Percentiles rank a stretch among this genome's conserved stretches.
These are phyloP conservation scores for Myoxocephalus aenaeus DNA, from an alignment of 2,797 vertebrate species.

Conservation along the genomic window DNA sequence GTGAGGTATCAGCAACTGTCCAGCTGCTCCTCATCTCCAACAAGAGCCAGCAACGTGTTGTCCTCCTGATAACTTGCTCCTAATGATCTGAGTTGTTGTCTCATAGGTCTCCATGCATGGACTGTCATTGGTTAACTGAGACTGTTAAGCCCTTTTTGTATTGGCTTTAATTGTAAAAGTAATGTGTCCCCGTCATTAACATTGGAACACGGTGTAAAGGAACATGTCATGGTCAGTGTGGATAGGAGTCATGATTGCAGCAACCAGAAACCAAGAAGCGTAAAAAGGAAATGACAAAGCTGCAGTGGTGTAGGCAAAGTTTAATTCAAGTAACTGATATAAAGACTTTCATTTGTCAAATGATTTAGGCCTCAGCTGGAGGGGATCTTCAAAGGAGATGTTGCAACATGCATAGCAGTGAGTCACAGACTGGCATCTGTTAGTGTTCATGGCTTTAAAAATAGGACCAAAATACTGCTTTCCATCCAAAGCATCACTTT, in stretches of 20 bases:
- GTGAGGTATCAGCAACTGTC: too few species aligned
- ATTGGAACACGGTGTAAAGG: too few species aligned
- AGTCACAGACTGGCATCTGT: constrained; percentile 8
- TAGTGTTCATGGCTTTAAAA: background rate
- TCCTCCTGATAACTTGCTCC: too few species aligned
- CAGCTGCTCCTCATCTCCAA: background rate
- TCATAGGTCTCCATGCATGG: too few species aligned
- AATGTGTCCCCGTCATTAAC: too few species aligned
- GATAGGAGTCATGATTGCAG: too few species aligned
- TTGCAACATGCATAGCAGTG: background rate
- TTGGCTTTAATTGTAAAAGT: background rate
- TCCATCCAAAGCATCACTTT: background rate
- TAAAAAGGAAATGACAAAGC: background rate
- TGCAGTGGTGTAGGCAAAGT: background rate
- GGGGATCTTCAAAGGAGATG: background rate
- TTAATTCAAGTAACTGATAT: background rate
- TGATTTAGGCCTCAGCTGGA: background rate
- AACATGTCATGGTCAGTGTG: background rate
- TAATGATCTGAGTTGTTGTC: too few species aligned
- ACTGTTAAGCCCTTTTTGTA: background rate
- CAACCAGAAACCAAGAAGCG: background rate
- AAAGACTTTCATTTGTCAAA: background rate
- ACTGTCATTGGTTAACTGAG: too few species aligned
- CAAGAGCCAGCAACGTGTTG: too few species aligned
- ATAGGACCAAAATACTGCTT: background rate